Base-by-base conservation (phyloP, 2,888 invertebrate species). In the Beris chalybata region DNA sequence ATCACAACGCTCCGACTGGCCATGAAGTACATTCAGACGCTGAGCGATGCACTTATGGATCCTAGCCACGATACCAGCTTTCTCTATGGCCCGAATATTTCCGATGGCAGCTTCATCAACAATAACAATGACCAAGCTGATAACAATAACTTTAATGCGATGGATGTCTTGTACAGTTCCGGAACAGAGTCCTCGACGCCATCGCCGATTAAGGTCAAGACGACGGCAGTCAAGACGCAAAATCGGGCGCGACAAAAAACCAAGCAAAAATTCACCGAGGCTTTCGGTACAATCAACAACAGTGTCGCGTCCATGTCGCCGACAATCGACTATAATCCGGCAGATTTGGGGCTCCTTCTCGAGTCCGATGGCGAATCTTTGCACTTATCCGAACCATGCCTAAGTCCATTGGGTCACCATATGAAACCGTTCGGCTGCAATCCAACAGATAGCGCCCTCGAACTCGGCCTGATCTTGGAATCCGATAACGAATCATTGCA, bases 1-100 rank as follows among this genome's bases (percentile, higher is more conserved):
- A 95, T 95, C 73, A 93, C 94, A 4, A 94, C 94, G 0, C 81
- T 95, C 55, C 83, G 92, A 44, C 82, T 94, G 69, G 95, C 95
- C 30, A 92, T 95, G 90, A 88, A 90, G 75, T 95, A 95, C 77
- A 95, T 95, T 71, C 82, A 88, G 11, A 87, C 91, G 12, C 81
- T 95, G 59, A 87, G 87, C n/a, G 83, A 87, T 0, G 86, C 89
- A 0, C 80, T 91, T 68, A 70, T 72, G 45, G 75, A 82, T 71
- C 80, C 84, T n/a, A 78, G 78, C 67, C 77, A 78, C 54, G 74
- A 75, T 54, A 71, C 74, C 48, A 73, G 72, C 57, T 71, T 70
- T 12, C 58, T 65, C 1, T 66, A 30, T 15, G 30, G n/a, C n/a
- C 2, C 30, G 11, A 54, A 54, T 13, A 38, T 29, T 11, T 44